Percentiles rank a stretch among this genome's conserved stretches.
Evolutionary conservation across 2,888 invertebrate species (phyloP).

Genomic region (Amphipyra berbera): DNA sequence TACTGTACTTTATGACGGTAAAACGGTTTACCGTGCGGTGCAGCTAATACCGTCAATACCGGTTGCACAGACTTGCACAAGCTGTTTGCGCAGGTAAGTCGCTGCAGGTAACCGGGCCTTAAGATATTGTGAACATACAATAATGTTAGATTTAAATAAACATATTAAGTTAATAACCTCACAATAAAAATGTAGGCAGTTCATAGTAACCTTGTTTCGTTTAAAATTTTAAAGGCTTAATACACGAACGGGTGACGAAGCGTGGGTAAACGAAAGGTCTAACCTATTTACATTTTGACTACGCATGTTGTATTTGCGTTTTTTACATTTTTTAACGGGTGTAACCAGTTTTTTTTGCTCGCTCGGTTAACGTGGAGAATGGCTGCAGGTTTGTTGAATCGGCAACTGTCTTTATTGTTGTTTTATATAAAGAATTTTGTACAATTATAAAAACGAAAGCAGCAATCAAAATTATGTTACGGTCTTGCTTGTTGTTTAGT

Average conservation of each 20-base stretch:
- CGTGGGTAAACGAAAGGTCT: slow-evolving; percentile 66
- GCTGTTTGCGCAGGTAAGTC: no score
- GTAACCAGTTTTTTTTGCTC: slow-evolving; percentile 21
- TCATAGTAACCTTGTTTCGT: slow-evolving; percentile 48
- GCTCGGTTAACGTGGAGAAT: slow-evolving; percentile 31
- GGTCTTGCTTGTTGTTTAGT: no score
- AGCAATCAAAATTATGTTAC: no score
- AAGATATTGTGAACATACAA: no score
- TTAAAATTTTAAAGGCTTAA: slow-evolving; percentile 61
- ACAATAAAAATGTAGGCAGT: slow-evolving; percentile 42
- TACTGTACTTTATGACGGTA: no score
- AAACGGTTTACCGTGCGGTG: no score
- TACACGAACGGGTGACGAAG: slow-evolving; percentile 64
- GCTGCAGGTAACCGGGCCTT: no score
- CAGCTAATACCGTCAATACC: no score
- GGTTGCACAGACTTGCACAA: no score
- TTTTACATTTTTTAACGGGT: slow-evolving; percentile 69
- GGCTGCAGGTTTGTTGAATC: slow-evolving; percentile 15
- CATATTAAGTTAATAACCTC: slow-evolving; percentile 36
- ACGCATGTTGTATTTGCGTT: slow-evolving; percentile 57
- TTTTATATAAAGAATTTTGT: slow-evolving; percentile 15
- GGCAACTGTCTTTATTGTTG: slow-evolving; percentile 18
- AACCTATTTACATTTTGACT: slow-evolving; percentile 70
- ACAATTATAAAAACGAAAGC: neutral
- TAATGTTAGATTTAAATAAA: no score